Conservation (phyloP, 2,113 vertebrate genomes). For the Kryptolebias marmoratus region DNA sequence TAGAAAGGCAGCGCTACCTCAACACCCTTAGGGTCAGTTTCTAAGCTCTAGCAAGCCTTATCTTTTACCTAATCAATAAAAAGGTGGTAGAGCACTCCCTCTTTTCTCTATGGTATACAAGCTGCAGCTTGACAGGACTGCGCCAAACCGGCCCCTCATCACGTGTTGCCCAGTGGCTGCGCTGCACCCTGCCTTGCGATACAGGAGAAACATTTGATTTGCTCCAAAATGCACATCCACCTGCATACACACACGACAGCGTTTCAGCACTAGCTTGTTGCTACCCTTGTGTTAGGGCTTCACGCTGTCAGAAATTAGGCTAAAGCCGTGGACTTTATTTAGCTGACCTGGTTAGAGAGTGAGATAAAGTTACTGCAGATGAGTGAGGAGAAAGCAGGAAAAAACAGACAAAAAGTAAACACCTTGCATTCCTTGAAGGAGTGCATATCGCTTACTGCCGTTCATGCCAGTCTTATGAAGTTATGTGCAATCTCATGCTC, state of each 20-base stretch:
- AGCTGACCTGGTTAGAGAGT: slow-evolving; percentile 72
- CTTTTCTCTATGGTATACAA: slow-evolving; percentile 34
- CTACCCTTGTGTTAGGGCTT: slow-evolving; percentile 27
- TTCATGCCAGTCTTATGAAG: too few species aligned
- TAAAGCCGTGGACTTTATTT: slow-evolving; percentile 72
- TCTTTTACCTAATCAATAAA: slow-evolving; percentile 74
- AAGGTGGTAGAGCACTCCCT: slow-evolving; percentile 43
- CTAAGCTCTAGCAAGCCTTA: slow-evolving; percentile 52
- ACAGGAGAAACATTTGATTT: slow-evolving; percentile 25
- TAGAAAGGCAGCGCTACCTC: slow-evolving; percentile 47
- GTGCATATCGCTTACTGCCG: too few species aligned
- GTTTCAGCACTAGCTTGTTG: background rate
- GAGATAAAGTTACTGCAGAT: slow-evolving; percentile 57
- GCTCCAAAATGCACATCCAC: background rate
- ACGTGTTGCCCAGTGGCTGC: slow-evolving; percentile 11
- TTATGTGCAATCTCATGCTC: too few species aligned
- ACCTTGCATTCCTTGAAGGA: too few species aligned
- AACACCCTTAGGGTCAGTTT: slow-evolving; percentile 40
- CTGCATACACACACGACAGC: background rate
- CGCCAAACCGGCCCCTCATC: slow-evolving; percentile 12
- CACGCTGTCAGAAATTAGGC: slow-evolving; percentile 66
- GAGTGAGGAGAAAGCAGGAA: slow-evolving; percentile 17
- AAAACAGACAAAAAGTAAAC: background rate
- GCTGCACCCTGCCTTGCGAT: slow-evolving; percentile 3
- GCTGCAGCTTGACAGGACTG: slow-evolving; percentile 40